Evolutionary conservation across 1,140 invertebrate genomes (phyloP).

Genomic region (Trigoniulus corallinus): DNA sequence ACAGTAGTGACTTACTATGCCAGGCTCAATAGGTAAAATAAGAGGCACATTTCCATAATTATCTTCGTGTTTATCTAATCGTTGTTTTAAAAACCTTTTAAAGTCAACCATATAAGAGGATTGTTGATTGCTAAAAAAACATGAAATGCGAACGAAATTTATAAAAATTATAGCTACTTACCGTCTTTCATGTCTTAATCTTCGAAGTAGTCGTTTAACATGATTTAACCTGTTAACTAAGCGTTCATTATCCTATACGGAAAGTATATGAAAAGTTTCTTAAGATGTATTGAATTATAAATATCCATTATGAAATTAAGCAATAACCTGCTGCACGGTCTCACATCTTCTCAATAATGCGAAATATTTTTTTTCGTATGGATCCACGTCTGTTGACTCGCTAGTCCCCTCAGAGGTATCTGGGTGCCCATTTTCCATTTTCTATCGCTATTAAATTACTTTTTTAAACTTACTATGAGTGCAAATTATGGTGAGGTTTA

Average conservation of each 20-base stretch:
- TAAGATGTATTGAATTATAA: background rate
- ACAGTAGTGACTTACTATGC: background rate
- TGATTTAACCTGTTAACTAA: background rate
- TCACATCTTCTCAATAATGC: constrained; percentile 1
- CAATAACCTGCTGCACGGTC: background rate
- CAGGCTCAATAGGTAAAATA: background rate
- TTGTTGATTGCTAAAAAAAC: background rate
- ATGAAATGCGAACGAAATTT: background rate
- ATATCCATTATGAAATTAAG: background rate
- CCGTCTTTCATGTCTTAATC: background rate
- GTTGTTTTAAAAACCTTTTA: background rate
- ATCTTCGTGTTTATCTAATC: constrained; percentile 2
- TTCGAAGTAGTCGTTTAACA: background rate
- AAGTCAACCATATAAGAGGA: background rate
- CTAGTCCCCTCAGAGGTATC: background rate
- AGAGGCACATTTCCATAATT: background rate
- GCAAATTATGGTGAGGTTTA: no score
- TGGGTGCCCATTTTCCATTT: background rate
- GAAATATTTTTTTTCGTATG: constrained; percentile 6
- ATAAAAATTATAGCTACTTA: background rate
- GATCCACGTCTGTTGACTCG: background rate
- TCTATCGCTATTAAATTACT: no score
- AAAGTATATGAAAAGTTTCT: background rate
- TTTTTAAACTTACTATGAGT: no score
- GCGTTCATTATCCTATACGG: background rate